Percentiles rank a stretch among this genome's conserved stretches.
Conservation (phyloP, 2,797 vertebrate genomes). For the Enteromius anoplus region DNA sequence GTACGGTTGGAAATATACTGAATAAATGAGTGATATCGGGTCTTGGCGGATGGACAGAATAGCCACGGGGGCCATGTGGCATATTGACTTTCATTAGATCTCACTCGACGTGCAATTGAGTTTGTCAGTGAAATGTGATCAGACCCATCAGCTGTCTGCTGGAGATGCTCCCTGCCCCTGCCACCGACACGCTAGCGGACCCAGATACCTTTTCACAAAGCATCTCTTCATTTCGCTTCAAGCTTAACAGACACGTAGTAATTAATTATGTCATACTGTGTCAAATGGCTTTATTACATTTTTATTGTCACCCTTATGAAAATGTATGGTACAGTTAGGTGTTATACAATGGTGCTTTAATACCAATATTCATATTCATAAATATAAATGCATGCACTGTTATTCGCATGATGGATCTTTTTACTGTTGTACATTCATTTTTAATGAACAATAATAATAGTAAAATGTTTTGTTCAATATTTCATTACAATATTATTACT, state of each 20-base stretch:
- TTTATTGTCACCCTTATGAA: background rate
- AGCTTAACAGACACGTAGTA: slow-evolving; percentile 69
- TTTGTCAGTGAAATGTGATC: slow-evolving; percentile 90
- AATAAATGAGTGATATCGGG: slow-evolving; percentile 67
- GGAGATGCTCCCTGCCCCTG: slow-evolving; percentile 76
- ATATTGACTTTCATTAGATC: slow-evolving; percentile 92
- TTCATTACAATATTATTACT: background rate
- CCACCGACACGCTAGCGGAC: slow-evolving; percentile 73
- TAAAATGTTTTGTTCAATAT: background rate
- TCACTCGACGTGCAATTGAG: slow-evolving; percentile 86
- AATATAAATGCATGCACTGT: background rate
- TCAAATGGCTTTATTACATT: slow-evolving; percentile 43
- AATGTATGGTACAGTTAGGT: background rate
- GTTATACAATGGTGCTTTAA: background rate
- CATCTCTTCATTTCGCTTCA: slow-evolving; percentile 61
- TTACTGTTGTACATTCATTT: background rate
- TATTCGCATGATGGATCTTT: background rate
- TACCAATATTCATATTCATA: background rate
- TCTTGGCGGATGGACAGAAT: slow-evolving; percentile 56
- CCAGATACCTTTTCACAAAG: slow-evolving; percentile 78
- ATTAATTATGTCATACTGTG: slow-evolving; percentile 73
- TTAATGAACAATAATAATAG: background rate
- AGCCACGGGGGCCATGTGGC: slow-evolving; percentile 69
- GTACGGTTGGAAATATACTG: slow-evolving; percentile 64
- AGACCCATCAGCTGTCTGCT: slow-evolving; percentile 87